Percentiles rank a stretch among this genome's conserved stretches.
phyloP scores from a whole-genome alignment of 2,113 vertebrate genomes.

The Melanerpes aurifrons region DNA sequence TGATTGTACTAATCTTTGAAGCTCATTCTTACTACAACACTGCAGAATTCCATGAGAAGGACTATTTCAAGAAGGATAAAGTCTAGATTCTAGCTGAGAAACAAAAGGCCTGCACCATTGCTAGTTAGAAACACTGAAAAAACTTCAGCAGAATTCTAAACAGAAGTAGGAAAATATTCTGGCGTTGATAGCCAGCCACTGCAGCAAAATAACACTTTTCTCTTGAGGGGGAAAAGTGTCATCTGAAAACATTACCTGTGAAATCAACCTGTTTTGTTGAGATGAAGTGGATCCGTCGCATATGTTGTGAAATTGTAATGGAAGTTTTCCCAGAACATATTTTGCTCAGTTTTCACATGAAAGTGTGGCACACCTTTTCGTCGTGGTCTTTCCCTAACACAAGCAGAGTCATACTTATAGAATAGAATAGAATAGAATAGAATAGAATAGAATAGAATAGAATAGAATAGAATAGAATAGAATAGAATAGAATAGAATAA shows the following conservation, averaged over 20 bases:
- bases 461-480: too few species aligned
- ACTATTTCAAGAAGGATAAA: background rate
- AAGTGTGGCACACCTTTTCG: background rate
- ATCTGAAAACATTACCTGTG: background rate
- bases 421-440: too few species aligned
- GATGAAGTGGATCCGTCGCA: background rate
- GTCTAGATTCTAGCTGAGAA: background rate
- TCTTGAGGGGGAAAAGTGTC: background rate
- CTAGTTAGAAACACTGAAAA: background rate
- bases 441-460: too few species aligned
- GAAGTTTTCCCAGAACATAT: background rate
- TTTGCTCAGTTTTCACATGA: background rate
- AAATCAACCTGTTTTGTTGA: background rate
- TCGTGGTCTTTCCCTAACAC: background rate
- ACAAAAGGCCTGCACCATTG: background rate
- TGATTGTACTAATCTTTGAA: background rate
- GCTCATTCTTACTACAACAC: background rate
- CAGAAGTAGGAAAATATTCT: background rate
- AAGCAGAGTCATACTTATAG: background rate
- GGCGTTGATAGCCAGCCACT: background rate
- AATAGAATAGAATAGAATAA: too few species aligned
- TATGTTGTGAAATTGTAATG: rapidly evolving
- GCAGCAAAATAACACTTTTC: background rate
- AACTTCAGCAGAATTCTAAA: background rate
- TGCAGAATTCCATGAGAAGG: background rate